Evolutionary conservation across 2,113 vertebrate species (phyloP), one percentile per base, ranked within the genome.

Genomic region (Microtus pennsylvanicus): DNA sequence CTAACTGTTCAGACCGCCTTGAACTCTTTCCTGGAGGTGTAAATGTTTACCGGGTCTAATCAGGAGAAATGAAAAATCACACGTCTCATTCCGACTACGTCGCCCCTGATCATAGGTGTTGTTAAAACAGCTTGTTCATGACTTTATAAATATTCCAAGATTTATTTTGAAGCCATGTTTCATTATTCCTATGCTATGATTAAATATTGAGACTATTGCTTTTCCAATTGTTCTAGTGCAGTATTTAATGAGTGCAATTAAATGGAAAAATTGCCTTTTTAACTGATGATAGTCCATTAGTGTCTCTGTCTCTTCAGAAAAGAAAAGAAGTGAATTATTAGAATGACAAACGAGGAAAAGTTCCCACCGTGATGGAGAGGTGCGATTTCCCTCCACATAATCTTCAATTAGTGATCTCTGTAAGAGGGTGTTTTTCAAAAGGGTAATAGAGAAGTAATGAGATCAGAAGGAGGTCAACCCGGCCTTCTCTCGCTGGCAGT

Each of bases 321-420:
- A 98, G 98, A 99, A 98, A 98, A 98, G 98, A 98, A 99, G 98
- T 98, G 98, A 99, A 99, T 99, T 98, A 99, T 98, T 99, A 98
- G 98, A 98, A 98, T 99, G 99, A 99, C 98, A 98, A 98, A 99
- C 99, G 99, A 98, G 98, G 98, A 96, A 98, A 98, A 99, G 99
- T 99, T 99, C 98, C 98, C 98, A 95, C 97, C 52, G 98, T 98
- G 98, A 99, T 99, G 98, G 99, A 99, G 98, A 98, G 98, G 98
- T 99, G 98, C 8, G 98, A 98, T 98, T 98, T 98, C 97, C 98
- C 93, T 98, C 98, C 98, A 99, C 98, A 98, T 99, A 99, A 99
- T 99, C 99, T 99, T 99, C 99, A 99, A 99, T 99, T 99, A 99
- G 99, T 99, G 99, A 99, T 99, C 98, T 99, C 98, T 98, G 98